These are phyloP conservation scores for Esox masquinongy DNA, from an alignment of 2,797 vertebrate species.

Conservation along the genomic window DNA sequence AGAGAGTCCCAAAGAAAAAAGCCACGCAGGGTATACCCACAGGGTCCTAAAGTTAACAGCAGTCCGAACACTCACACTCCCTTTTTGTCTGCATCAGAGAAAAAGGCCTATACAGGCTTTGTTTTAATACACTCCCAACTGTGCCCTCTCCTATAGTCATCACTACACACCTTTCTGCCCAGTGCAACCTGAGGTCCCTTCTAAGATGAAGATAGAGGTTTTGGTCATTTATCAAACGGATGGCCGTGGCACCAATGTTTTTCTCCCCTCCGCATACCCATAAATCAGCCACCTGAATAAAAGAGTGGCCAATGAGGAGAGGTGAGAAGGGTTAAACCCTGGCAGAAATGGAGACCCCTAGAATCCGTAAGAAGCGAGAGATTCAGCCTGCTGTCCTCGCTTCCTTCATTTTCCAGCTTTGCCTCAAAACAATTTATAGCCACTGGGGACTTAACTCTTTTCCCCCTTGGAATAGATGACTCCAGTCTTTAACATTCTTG, in stretches of 20 bases:
- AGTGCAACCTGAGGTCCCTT: constrained; percentile 50
- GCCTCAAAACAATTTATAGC: constrained; percentile 1
- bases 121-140: neutral
- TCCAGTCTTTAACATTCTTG: constrained; percentile 14
- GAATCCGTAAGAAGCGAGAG: neutral
- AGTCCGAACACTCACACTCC: neutral
- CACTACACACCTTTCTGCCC: constrained; percentile 28
- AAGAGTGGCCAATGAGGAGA: constrained; percentile 32
- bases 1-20: neutral
- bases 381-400: neutral
- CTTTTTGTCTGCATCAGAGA: neutral
- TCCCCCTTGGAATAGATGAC: neutral
- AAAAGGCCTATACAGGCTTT: neutral
- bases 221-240: constrained; percentile 65
- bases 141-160: constrained; percentile 19
- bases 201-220: constrained; percentile 61
- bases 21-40: too few species aligned
- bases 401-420: neutral
- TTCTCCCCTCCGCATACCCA: constrained; percentile 26
- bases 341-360: constrained; percentile 61
- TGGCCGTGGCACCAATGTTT: constrained; percentile 53
- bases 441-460: neutral
- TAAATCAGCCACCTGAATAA: constrained; percentile 56
- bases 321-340: constrained; percentile 69
- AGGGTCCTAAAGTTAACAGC: too few species aligned